phyloP scores from a whole-genome alignment of 37 sponge, comb jelly and placozoan species.

The Spongia lamella region DNA sequence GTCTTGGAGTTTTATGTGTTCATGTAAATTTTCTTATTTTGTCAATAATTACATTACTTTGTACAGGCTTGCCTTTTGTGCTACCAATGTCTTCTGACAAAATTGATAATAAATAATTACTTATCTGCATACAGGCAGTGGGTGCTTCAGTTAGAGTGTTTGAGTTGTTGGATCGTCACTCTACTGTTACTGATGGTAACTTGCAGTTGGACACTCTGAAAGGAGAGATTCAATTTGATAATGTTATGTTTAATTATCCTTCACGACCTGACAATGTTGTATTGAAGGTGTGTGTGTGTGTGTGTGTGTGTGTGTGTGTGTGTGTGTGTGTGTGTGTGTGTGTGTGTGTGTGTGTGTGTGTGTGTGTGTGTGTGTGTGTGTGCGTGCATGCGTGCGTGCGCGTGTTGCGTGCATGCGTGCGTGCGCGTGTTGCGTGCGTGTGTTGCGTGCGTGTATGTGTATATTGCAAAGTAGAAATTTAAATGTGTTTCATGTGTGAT shows the following conservation, averaged over 20 bases:
- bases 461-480: not conserved
- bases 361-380: slow-evolving; percentile 6
- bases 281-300: slow-evolving; percentile 55
- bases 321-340: not conserved
- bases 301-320: no score
- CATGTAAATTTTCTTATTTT: no score
- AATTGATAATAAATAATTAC: no score
- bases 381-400: no score
- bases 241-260: slow-evolving; percentile 78
- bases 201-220: slow-evolving; percentile 19
- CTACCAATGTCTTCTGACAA: no score
- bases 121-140: slow-evolving; percentile 67
- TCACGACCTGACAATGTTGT: slow-evolving; percentile 80
- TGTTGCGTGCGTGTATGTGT: slow-evolving; percentile 4
- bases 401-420: slow-evolving; percentile 15
- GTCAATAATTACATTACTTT: no score
- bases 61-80: no score
- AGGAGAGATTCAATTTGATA: slow-evolving; percentile 71
- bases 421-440: not conserved
- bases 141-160: slow-evolving; percentile 83
- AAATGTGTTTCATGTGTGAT: not conserved
- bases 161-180: slow-evolving; percentile 72
- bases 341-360: not conserved
- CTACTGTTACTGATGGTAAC: slow-evolving; percentile 60
- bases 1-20: no score